Evolutionary conservation across 2,888 invertebrate genomes (phyloP).

Genomic region (Apeira syringaria): DNA sequence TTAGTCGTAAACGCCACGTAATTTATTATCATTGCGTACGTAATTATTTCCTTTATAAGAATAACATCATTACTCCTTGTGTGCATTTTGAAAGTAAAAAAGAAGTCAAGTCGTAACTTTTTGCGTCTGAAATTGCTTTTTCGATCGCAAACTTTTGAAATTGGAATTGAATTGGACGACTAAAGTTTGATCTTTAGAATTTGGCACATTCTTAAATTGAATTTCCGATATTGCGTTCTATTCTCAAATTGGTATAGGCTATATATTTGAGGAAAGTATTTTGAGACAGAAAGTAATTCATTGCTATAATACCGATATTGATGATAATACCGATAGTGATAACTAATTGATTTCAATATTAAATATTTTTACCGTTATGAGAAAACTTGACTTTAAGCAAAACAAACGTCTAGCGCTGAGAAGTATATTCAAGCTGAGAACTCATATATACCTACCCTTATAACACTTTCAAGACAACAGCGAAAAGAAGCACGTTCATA

Average conservation of each 20-base stretch:
- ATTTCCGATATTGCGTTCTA: slow-evolving; percentile 13
- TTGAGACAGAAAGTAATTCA: too few relatives aligned
- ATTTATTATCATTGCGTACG: slow-evolving; percentile 74
- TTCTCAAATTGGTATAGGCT: background rate
- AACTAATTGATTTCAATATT: too few relatives aligned
- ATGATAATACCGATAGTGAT: too few relatives aligned
- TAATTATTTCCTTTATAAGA: slow-evolving; percentile 80
- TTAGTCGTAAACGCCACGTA: slow-evolving; percentile 75
- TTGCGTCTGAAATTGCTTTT: slow-evolving; percentile 32
- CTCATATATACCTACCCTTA: too few relatives aligned
- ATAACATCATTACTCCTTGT: slow-evolving; percentile 63
- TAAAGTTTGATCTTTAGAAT: slow-evolving; percentile 30
- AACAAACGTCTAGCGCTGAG: too few relatives aligned
- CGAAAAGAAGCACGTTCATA: too few relatives aligned
- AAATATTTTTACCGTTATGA: too few relatives aligned
- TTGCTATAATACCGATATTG: too few relatives aligned
- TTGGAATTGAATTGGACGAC: slow-evolving; percentile 31
- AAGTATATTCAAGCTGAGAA: too few relatives aligned
- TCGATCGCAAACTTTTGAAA: slow-evolving; percentile 31
- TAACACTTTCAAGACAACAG: too few relatives aligned
- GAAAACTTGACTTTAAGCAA: too few relatives aligned
- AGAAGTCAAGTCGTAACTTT: slow-evolving; percentile 32
- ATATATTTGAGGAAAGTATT: too few relatives aligned
- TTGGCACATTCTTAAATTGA: slow-evolving; percentile 25
- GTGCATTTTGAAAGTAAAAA: slow-evolving; percentile 35